Conservation (phyloP, 2,797 vertebrate species). For the Carapus acus region DNA sequence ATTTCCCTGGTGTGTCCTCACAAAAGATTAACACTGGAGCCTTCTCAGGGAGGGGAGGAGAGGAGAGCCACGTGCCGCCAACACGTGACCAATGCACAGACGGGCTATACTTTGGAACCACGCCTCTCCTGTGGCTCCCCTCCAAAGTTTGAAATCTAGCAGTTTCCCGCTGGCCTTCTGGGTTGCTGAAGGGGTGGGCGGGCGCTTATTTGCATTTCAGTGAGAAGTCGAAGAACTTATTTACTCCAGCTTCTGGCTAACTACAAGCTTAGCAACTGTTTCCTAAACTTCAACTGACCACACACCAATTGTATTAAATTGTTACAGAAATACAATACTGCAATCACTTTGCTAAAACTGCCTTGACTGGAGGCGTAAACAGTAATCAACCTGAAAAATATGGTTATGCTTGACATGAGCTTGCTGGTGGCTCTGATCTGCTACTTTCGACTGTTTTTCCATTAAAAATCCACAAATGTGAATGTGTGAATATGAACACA, state of each 20-base stretch:
- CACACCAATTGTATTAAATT: background rate
- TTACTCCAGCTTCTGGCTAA: constrained; percentile 15
- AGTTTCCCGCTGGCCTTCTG: constrained; percentile 27
- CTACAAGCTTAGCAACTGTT: background rate
- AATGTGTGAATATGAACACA: too few relatives aligned
- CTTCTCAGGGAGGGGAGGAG: background rate
- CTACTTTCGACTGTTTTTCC: too few relatives aligned
- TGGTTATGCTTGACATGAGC: too few relatives aligned
- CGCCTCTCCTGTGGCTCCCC: constrained; percentile 21
- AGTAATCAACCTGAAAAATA: too few relatives aligned
- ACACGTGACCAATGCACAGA: constrained; percentile 34
- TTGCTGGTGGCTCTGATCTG: too few relatives aligned
- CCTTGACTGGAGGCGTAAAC: too few relatives aligned
- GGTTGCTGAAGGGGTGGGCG: constrained; percentile 1
- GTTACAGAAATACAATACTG: too few relatives aligned
- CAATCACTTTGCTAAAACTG: too few relatives aligned
- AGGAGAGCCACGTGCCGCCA: constrained; percentile 27
- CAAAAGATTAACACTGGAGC: constrained; percentile 23
- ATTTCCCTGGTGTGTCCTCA: constrained; percentile 22
- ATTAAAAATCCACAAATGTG: too few relatives aligned
- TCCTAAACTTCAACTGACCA: constrained; percentile 10
- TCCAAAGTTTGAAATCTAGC: constrained; percentile 52
- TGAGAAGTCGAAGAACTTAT: background rate
- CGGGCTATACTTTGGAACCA: background rate
- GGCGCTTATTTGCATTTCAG: constrained; percentile 39